These are phyloP conservation scores for Luscinia luscinia DNA, from an alignment of 2,797 vertebrate species.

Conservation along the genomic window DNA sequence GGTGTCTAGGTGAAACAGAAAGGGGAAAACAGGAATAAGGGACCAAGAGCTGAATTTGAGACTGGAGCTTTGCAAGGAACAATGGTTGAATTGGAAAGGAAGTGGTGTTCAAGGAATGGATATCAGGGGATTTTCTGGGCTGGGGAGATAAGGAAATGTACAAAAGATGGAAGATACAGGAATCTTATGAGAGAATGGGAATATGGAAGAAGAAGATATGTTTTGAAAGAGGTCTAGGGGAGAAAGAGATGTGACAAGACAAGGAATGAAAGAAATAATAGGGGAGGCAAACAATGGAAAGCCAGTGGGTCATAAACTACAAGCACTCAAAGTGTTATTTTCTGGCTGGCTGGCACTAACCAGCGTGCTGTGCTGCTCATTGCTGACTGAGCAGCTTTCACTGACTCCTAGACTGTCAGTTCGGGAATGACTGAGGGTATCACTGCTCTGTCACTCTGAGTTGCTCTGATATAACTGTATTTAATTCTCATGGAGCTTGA, in stretches of 20 bases:
- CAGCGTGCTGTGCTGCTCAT: background rate
- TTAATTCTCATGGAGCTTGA: background rate
- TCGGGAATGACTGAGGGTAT: background rate
- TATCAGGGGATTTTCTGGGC: background rate
- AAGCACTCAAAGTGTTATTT: background rate
- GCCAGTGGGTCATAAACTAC: background rate
- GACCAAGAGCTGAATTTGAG: background rate
- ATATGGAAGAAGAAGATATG: background rate
- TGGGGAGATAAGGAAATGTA: background rate
- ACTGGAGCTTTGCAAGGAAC: fast-evolving
- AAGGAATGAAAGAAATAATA: background rate
- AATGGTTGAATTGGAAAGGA: background rate
- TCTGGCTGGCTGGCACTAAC: background rate
- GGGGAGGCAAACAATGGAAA: background rate
- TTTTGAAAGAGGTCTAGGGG: background rate
- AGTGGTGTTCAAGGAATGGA: background rate
- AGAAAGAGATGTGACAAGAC: background rate
- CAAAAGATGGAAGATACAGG: background rate
- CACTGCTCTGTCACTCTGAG: background rate
- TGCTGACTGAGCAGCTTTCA: background rate
- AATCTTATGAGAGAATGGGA: background rate
- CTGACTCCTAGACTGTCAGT: background rate
- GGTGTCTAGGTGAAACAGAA: background rate
- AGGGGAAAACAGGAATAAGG: background rate
- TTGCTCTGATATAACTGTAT: background rate